Percentiles rank a stretch among this genome's conserved stretches.
Conservation (phyloP, 37 sponge, comb jelly and placozoan genomes). For the Halichondria panicea region DNA sequence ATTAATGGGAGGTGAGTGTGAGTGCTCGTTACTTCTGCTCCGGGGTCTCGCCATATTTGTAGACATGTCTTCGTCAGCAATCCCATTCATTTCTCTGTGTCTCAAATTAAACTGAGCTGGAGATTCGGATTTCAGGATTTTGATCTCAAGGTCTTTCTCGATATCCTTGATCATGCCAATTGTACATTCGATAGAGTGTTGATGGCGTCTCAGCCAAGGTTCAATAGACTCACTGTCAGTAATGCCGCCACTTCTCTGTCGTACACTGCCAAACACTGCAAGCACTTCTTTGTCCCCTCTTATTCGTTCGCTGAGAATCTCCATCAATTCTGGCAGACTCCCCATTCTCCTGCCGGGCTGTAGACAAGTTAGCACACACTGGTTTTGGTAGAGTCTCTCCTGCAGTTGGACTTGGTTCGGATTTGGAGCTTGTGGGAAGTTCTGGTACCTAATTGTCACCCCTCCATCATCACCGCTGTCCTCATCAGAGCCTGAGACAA, state of each 20-base stretch:
- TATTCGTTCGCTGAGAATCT: constrained; percentile 55
- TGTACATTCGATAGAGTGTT: constrained; percentile 50
- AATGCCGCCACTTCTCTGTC: constrained; percentile 19
- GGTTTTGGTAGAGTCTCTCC: constrained; percentile 70
- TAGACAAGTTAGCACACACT: constrained; percentile 46
- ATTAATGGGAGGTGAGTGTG: background rate
- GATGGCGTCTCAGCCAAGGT: constrained; percentile 43
- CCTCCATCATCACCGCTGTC: background rate
- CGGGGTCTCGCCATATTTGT: background rate
- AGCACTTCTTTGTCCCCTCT: constrained; percentile 71
- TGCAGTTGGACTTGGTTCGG: constrained; percentile 63
- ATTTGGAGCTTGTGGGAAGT: constrained; percentile 3
- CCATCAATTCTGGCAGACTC: constrained; percentile 38
- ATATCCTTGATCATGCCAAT: constrained; percentile 55
- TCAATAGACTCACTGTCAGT: constrained; percentile 41
- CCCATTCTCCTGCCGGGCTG: constrained; percentile 57
- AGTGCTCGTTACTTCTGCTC: background rate
- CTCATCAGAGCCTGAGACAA: background rate
- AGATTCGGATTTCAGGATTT: constrained; percentile 6
- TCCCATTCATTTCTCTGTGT: background rate
- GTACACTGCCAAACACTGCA: constrained; percentile 37
- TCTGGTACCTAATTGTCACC: background rate
- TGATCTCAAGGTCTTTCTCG: constrained; percentile 53
- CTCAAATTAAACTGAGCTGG: background rate
- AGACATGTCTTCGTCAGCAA: constrained; percentile 3